These are phyloP conservation scores for Dendroctonus valens DNA, from an alignment of 1,140 invertebrate genomes.

Conservation along the genomic window DNA sequence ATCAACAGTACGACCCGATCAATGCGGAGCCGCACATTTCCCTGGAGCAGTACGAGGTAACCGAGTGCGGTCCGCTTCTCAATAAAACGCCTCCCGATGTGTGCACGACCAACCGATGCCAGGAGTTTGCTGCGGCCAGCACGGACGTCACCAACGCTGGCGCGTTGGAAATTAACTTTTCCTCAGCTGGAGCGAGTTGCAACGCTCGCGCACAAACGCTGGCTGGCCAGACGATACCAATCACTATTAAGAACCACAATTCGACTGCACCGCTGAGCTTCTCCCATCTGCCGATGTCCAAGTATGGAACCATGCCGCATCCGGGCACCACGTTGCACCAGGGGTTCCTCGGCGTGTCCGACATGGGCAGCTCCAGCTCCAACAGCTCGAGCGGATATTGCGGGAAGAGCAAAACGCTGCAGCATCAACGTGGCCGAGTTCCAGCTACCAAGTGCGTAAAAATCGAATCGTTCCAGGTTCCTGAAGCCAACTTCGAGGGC, in stretches of 20 bases:
- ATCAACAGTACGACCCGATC: conserved; percentile 39
- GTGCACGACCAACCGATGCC: conserved; percentile 48
- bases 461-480: conserved; percentile 48
- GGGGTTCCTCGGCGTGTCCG: conserved; percentile 46
- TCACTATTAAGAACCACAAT: conserved; percentile 48
- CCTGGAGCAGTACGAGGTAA: conserved; percentile 41
- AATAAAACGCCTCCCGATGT: conserved; percentile 50
- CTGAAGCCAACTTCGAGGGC: conserved; percentile 45
- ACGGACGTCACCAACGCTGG: conserved; percentile 31
- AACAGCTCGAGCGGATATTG: conserved; percentile 47
- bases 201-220: conserved; percentile 32
- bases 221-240: conserved; percentile 49
- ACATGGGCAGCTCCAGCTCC: conserved; percentile 45
- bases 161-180: conserved; percentile 39
- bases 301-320: conserved; percentile 49
- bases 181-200: conserved; percentile 11
- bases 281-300: conserved; percentile 41
- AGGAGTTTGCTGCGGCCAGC: conserved; percentile 41
- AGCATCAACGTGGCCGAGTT: conserved; percentile 40
- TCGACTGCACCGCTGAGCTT: conserved; percentile 37
- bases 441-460: conserved; percentile 46
- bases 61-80: conserved; percentile 46
- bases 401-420: conserved; percentile 47
- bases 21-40: conserved; percentile 37
- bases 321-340: conserved; percentile 42